Evolutionary conservation across 30 jellyfish, hydroid and myxozoan species (phyloP).

Genomic region (Aurelia aurita complex sp. Pacific): DNA sequence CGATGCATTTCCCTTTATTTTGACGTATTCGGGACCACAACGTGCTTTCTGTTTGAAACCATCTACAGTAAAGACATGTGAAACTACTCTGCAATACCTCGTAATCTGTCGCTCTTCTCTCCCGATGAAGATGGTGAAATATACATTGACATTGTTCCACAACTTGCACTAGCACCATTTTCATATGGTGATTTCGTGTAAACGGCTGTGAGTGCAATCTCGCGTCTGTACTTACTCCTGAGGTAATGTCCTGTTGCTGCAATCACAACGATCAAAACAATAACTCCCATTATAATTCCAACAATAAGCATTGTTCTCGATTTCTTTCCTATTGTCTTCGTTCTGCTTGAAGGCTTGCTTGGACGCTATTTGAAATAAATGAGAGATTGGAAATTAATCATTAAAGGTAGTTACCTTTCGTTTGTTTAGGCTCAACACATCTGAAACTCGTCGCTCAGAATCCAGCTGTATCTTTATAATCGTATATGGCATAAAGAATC

Average conservation of each 20-base stretch:
- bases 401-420: too few relatives aligned
- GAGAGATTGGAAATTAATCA: too few relatives aligned
- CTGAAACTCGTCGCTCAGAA: too few relatives aligned
- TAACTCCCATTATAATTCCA: conserved; percentile 43
- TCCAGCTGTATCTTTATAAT: too few relatives aligned
- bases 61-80: background rate
- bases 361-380: background rate
- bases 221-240: conserved; percentile 33
- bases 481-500: too few relatives aligned
- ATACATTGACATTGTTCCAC: conserved; percentile 39
- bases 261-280: conserved; percentile 35
- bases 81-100: conserved; percentile 11
- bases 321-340: conserved; percentile 25
- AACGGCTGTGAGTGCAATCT: conserved; percentile 51
- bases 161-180: conserved; percentile 36
- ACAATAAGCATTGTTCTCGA: conserved; percentile 51
- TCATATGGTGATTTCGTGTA: conserved; percentile 29
- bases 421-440: too few relatives aligned
- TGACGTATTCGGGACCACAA: too few relatives aligned
- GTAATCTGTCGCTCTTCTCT: conserved; percentile 28
- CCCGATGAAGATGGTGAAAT: conserved; percentile 60
- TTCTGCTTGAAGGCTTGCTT: background rate
- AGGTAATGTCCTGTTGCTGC: conserved; percentile 56
- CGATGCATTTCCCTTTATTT: too few relatives aligned
- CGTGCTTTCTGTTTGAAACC: too few relatives aligned